Evolutionary conservation across 2,113 vertebrate species (phyloP).

Genomic region (Halcyon malimbica): DNA sequence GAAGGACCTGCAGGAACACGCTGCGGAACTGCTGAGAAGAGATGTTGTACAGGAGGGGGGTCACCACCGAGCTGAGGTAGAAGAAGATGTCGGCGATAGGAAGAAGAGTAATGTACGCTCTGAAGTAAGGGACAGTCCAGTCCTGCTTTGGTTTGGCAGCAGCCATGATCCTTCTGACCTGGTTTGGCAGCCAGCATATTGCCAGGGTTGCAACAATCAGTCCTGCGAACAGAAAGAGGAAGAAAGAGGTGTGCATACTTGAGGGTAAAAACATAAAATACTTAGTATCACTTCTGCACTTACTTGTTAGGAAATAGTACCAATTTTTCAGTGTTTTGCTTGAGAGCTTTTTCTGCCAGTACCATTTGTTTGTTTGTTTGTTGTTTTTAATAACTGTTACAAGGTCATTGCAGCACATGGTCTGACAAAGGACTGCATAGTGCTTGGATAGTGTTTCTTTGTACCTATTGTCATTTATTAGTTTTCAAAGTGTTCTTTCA

Average conservation of each 20-base stretch:
- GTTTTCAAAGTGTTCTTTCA: slow-evolving; percentile 61
- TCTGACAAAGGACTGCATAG: slow-evolving; percentile 54
- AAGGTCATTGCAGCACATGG: slow-evolving; percentile 53
- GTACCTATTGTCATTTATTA: slow-evolving; percentile 54
- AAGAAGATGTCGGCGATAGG: slow-evolving; percentile 90
- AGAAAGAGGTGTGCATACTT: neutral
- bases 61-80: slow-evolving; percentile 94
- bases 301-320: slow-evolving; percentile 57
- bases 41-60: slow-evolving; percentile 93
- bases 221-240: slow-evolving; percentile 70
- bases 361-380: slow-evolving; percentile 37
- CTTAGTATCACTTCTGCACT: slow-evolving; percentile 41
- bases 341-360: slow-evolving; percentile 67
- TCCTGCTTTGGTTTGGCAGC: slow-evolving; percentile 83
- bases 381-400: slow-evolving; percentile 50
- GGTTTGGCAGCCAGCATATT: slow-evolving; percentile 93
- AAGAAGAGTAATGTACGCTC: slow-evolving; percentile 80
- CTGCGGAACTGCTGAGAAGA: slow-evolving; percentile 91
- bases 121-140: slow-evolving; percentile 85
- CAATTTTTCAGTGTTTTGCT: slow-evolving; percentile 61
- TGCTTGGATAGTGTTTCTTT: slow-evolving; percentile 56
- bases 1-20: slow-evolving; percentile 87
- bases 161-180: slow-evolving; percentile 89
- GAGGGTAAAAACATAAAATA: neutral
- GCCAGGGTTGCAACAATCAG: slow-evolving; percentile 87